phyloP scores from a whole-genome alignment of 1,140 invertebrate genomes.

The Drosophila tropicalis region DNA sequence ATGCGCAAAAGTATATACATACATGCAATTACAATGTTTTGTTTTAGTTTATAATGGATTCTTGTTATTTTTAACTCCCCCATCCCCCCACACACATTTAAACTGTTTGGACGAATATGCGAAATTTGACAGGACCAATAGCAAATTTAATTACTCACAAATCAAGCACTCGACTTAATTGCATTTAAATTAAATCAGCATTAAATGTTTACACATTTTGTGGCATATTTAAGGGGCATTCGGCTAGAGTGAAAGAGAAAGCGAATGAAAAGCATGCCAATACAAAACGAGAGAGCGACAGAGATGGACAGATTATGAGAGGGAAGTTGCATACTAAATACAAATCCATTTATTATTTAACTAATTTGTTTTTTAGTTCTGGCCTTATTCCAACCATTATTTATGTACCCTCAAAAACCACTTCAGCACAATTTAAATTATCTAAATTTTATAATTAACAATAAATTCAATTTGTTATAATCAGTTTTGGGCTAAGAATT shows the following conservation, averaged over 20 bases:
- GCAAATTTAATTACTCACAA: constrained; percentile 41
- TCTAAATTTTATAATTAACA: constrained; percentile 11
- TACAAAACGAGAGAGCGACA: neutral
- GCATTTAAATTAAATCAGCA: constrained; percentile 80
- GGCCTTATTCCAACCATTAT: constrained; percentile 37
- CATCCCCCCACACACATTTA: neutral
- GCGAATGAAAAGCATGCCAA: too few relatives aligned
- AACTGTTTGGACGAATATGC: constrained; percentile 24
- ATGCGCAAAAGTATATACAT: neutral
- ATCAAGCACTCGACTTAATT: constrained; percentile 78
- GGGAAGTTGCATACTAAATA: neutral
- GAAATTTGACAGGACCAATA: constrained; percentile 15
- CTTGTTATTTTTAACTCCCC: neutral
- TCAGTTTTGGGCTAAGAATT: neutral
- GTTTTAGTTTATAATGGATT: neutral
- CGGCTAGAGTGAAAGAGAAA: neutral
- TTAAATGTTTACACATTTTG: constrained; percentile 75
- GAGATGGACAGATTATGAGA: neutral
- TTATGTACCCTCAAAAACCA: constrained; percentile 23
- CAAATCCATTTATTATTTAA: constrained; percentile 56
- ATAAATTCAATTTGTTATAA: constrained; percentile 10
- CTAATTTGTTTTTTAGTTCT: constrained; percentile 60
- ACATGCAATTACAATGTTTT: neutral
- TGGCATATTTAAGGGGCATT: constrained; percentile 40
- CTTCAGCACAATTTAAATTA: constrained; percentile 1